Base-by-base conservation (phyloP, 2,888 invertebrate genomes). In the Polia nebulosa region DNA sequence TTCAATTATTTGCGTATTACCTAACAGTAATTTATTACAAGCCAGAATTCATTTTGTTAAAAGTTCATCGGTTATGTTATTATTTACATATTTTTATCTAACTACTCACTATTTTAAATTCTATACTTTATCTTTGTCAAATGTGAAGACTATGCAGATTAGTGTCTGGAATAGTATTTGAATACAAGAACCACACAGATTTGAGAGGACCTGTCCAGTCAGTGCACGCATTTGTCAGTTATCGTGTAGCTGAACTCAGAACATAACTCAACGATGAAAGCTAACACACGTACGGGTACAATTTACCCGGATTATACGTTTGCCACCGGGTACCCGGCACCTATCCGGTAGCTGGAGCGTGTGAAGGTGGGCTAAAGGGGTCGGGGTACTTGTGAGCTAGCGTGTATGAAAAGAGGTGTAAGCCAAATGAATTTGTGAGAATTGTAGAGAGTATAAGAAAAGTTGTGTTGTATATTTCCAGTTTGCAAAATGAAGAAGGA, bases 301-400 rank as follows among this genome's bases (percentile, higher is more conserved):
- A 39, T 67, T 32, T 65, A 9, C 13, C 27, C n/a, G 36, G 45
- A 8, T 53, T 27, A 9, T 22, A 36, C 36, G 25, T 64, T 36
- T 29, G 3, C 2, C 20, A 17, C 36, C 29, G 20, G n/a, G n/a
- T 47, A 36, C 32, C 47, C 36, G 47, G 36, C 32, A 25, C 32
- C 22, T 60, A 49, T 49, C 64, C 64, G 36, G 47, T 17, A 22
- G 13, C 9, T 11, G 13, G 27, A 39, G n/a, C 22, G 34, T 47
- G 27, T 60, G 45, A 47, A 64, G 22, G 11, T 36, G 15, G n/a
- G 22, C 36, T 49, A 32, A 49, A 49, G 15, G 36, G 61, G 29
- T 49, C 13, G n/a, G 7, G 5, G 36, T 13, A n/a, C 22, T 61
- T 39, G 36, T 22, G 20, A 39, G 49, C 3, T 15, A 62, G 25